Evolutionary conservation across 2,888 invertebrate species (phyloP).

Genomic region (Euzetes globulus): DNA sequence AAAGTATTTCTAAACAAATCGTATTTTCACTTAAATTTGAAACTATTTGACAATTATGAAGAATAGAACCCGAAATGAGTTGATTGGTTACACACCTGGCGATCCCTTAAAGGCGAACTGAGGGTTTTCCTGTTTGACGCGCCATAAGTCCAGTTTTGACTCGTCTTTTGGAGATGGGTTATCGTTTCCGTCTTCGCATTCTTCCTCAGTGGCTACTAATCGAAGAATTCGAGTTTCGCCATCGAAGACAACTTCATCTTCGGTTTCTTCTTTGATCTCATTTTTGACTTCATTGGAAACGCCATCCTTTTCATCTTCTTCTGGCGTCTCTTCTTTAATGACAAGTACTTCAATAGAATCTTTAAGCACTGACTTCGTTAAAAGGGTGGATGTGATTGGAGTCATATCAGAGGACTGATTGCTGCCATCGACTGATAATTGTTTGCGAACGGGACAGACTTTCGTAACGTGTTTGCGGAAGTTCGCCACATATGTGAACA

Average conservation of each 20-base stretch:
- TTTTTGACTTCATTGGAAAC: background rate
- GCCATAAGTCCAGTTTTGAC: conserved; percentile 10
- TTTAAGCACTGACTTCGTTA: background rate
- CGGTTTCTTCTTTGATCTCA: background rate
- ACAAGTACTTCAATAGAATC: background rate
- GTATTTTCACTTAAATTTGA: too few species aligned
- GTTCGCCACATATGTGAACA: conserved; percentile 23
- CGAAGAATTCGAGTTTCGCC: background rate
- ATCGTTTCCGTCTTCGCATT: background rate
- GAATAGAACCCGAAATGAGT: background rate
- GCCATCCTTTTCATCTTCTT: background rate
- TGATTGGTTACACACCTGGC: background rate
- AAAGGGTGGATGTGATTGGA: background rate
- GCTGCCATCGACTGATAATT: background rate
- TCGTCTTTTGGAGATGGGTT: background rate
- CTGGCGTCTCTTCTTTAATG: background rate
- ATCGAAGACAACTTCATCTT: background rate
- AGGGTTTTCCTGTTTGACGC: conserved; percentile 32
- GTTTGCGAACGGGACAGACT: conserved; percentile 22
- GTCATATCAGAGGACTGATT: background rate
- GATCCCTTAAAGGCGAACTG: conserved; percentile 33
- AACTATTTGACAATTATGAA: background rate
- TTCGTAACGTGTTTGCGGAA: conserved; percentile 25
- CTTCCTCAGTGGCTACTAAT: background rate
- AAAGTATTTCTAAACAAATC: too few species aligned